Conservation (phyloP, 2,113 vertebrate species). For the Mastomys coucha region DNA sequence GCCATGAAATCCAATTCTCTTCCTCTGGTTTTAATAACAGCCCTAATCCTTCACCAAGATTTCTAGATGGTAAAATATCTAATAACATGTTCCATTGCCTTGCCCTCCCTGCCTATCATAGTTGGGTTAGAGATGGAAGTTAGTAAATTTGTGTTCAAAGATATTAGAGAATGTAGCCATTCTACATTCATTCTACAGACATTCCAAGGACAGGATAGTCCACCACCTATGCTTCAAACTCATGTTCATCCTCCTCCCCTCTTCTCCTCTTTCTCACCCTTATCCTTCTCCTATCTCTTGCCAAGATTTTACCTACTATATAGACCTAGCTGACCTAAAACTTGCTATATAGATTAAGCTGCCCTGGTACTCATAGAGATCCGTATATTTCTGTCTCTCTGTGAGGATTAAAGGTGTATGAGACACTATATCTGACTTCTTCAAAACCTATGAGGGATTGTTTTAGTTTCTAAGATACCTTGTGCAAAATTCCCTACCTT, state of each 20-base stretch:
- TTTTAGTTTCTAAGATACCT: conserved; percentile 38
- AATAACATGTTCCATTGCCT: accelerated
- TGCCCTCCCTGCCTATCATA: not conserved
- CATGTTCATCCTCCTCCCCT: not conserved
- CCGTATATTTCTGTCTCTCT: not conserved
- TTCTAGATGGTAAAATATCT: not conserved
- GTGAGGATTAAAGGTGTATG: not conserved
- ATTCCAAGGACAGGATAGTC: not conserved
- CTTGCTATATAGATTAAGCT: not conserved
- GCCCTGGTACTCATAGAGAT: not conserved
- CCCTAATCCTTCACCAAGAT: conserved; percentile 32
- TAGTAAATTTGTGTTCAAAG: not conserved
- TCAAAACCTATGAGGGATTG: not conserved
- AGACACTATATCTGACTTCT: not conserved
- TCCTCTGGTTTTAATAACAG: conserved; percentile 51
- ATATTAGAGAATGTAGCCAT: not conserved
- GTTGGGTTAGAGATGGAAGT: not conserved
- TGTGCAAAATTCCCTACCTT: not conserved
- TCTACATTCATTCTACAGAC: not conserved
- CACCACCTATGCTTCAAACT: not conserved
- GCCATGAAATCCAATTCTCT: not conserved
- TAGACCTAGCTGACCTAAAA: not conserved
- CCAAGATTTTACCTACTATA: not conserved
- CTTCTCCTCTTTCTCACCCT: not conserved
- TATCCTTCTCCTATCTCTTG: not conserved